Evolutionary conservation across 2,113 vertebrate genomes (phyloP).

Genomic region (Etheostoma cragini): DNA sequence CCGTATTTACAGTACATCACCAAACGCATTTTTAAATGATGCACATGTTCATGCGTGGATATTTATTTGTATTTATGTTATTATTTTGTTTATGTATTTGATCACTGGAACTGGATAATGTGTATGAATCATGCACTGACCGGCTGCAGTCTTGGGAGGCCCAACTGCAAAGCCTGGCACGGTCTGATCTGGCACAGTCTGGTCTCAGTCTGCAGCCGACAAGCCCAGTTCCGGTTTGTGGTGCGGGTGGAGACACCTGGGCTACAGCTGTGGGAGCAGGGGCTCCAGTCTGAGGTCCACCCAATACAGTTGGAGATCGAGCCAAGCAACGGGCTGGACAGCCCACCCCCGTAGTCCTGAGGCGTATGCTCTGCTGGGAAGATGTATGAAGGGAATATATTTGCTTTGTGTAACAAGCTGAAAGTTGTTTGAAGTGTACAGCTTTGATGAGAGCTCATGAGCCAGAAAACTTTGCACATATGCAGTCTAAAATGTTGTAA

Average conservation of each 20-base stretch:
- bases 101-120: neutral
- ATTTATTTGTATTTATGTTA: neutral
- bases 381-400: conserved; percentile 9
- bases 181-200: conserved; percentile 82
- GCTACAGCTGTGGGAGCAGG: conserved; percentile 87
- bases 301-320: conserved; percentile 75
- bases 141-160: conserved; percentile 10
- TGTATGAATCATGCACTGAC: conserved; percentile 21
- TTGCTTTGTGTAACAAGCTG: neutral
- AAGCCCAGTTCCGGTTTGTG: conserved; percentile 86
- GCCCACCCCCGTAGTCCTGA: conserved; percentile 13
- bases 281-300: conserved; percentile 85
- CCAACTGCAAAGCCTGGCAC: conserved; percentile 70
- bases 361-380: conserved; percentile 31
- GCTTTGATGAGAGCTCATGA: conserved; percentile 10
- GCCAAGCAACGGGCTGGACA: neutral
- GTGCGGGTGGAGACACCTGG: conserved; percentile 84
- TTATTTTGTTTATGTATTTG: too few relatives aligned
- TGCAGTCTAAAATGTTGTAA: conserved; percentile 9
- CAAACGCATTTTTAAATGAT: neutral
- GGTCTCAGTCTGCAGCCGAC: conserved; percentile 84
- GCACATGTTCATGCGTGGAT: neutral
- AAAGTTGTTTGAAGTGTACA: conserved; percentile 21
- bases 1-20: neutral
- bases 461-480: neutral